phyloP scores from a whole-genome alignment of 2,888 invertebrate genomes.

The Epinotia ramella region DNA sequence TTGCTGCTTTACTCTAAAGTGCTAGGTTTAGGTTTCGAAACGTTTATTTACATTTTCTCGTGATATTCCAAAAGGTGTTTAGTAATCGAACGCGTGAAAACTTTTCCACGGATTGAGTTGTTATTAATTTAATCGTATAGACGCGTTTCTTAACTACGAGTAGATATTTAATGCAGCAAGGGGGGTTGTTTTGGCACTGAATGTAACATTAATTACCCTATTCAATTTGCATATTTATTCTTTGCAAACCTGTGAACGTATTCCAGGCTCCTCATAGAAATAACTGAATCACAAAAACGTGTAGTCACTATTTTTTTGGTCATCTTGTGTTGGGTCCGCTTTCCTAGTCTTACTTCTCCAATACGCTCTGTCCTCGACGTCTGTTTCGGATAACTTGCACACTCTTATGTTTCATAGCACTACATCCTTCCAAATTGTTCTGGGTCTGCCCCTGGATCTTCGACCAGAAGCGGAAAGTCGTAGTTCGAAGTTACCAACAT shows the following conservation, averaged over 20 bases:
- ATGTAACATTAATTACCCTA: neutral
- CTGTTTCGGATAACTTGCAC: too few relatives aligned
- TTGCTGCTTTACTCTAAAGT: slow-evolving; percentile 13
- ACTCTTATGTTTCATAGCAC: too few relatives aligned
- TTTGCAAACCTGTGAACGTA: neutral
- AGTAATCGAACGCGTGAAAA: neutral
- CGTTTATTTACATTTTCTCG: slow-evolving; percentile 1
- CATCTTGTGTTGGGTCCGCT: neutral
- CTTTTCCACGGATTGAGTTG: neutral
- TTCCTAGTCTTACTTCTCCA: too few relatives aligned
- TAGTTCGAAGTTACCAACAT: too few relatives aligned
- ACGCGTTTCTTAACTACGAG: neutral
- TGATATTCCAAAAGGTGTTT: neutral
- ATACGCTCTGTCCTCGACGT: too few relatives aligned
- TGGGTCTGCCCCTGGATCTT: too few relatives aligned
- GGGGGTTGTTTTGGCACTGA: too few relatives aligned
- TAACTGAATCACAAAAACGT: neutral
- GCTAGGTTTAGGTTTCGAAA: neutral
- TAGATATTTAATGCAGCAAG: too few relatives aligned
- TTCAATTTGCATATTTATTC: neutral
- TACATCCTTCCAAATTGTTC: too few relatives aligned
- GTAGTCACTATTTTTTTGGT: neutral
- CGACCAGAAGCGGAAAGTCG: too few relatives aligned
- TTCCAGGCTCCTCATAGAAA: neutral
- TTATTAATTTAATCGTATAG: neutral